phyloP scores from a whole-genome alignment of 1,140 invertebrate genomes.

The Zaprionus taronus region DNA sequence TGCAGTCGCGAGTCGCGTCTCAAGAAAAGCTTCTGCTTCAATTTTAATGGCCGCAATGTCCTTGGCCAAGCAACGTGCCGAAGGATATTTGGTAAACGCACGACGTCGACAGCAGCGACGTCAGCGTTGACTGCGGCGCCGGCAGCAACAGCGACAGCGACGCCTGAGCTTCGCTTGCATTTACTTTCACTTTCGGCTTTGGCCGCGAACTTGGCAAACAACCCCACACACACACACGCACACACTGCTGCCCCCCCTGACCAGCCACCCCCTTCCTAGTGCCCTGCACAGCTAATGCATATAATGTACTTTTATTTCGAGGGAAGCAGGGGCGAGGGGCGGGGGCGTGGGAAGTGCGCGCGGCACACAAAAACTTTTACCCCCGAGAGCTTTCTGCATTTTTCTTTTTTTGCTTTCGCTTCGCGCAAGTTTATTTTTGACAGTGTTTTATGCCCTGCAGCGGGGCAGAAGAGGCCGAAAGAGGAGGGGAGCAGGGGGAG shows the following conservation, averaged over 20 bases:
- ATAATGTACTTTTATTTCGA: conserved; percentile 70
- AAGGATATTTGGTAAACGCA: conserved; percentile 60
- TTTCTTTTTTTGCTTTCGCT: conserved; percentile 41
- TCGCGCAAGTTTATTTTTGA: conserved; percentile 76
- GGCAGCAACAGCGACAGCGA: conserved; percentile 31
- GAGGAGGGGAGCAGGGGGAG: background rate
- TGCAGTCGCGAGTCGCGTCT: conserved; percentile 55
- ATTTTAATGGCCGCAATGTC: conserved; percentile 84
- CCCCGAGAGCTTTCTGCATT: conserved; percentile 81
- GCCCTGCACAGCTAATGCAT: conserved; percentile 59
- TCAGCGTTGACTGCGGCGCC: conserved; percentile 14
- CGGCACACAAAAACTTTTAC: conserved; percentile 66
- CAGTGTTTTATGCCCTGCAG: conserved; percentile 78
- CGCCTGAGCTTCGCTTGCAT: conserved; percentile 56
- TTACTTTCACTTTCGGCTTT: conserved; percentile 74
- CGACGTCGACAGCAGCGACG: conserved; percentile 25
- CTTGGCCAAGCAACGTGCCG: conserved; percentile 68
- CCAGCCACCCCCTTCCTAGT: background rate
- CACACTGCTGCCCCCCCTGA: background rate
- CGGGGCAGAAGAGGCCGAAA: conserved; percentile 38
- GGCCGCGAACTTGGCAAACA: conserved; percentile 54
- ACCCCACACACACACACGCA: conserved; percentile 54
- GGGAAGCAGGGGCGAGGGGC: background rate
- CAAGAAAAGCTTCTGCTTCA: conserved; percentile 67
- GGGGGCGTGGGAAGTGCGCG: background rate